Base-by-base conservation (phyloP, 1,140 invertebrate species). In the Epicauta chinensis region DNA sequence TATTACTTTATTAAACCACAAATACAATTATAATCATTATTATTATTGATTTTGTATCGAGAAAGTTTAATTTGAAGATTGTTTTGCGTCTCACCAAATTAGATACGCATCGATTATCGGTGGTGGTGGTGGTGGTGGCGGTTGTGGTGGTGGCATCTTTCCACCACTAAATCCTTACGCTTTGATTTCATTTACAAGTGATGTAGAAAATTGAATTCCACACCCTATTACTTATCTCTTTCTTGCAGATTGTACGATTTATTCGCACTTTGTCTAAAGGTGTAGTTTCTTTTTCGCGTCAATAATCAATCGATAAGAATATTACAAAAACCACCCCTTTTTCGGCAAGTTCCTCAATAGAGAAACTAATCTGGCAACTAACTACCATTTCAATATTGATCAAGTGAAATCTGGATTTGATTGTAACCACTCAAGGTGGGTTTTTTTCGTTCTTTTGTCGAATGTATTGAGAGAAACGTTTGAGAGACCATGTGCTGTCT, bases 141-240 rank as follows among this genome's bases (percentile, higher is more conserved):
- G n/a, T n/a, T n/a, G n/a, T n/a, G 32, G 32, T 3, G n/a, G 10
- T 12, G 12, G 10, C 32, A 10, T 23, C 23, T 23, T 23, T 23
- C 32, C 10, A 7, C 2, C 10, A 34, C 12, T 30, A 30, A 5
- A 5, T 5, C 29, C 12, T n/a, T n/a, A 5, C 66, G 62, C 63
- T 67, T 60, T 63, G 63, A 67, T 68, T 67, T 68, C 66, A 68
- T 68, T 68, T 64, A 65, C 66, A 66, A 68, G 62, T 66, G 66
- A 68, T 68, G 66, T 67, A 67, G 66, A 68, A 68, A 68, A 68
- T 68, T 68, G 66, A 66, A 68, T 67, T 68, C 64, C 64, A 60
- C 66, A 58, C 62, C 63, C 64, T 58, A 44, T 44, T 34, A 16
- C 40, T 49, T 57, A 51, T 52, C 58, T 34, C 32, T 34, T 3